A percentile compares a stretch with the other conserved stretches of the same genome.
Evolutionary conservation across 2,113 vertebrate genomes (phyloP).

Genomic region (Clarias macrocephalus): DNA sequence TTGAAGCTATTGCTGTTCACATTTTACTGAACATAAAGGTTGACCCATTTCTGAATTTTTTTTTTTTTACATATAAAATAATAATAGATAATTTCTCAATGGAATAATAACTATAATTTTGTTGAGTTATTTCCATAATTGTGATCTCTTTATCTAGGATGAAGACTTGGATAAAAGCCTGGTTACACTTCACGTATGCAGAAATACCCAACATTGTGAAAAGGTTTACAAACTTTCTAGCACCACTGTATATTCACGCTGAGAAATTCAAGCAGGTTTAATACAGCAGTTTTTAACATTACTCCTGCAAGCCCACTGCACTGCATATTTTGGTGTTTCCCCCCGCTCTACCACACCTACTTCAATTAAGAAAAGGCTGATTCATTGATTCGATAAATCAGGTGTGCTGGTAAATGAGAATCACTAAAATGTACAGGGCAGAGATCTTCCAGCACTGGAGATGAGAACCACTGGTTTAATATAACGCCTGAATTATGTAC

Average conservation of each 20-base stretch:
- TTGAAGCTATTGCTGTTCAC: neutral
- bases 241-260: neutral
- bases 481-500: neutral
- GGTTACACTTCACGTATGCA: neutral
- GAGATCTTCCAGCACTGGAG: no score
- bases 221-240: neutral
- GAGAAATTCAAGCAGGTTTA: neutral
- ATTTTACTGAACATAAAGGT: neutral
- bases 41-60: neutral
- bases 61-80: neutral
- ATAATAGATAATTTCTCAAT: neutral
- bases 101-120: neutral
- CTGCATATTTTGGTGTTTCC: no score
- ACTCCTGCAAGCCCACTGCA: no score
- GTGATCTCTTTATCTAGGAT: neutral
- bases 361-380: no score
- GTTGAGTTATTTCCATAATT: neutral
- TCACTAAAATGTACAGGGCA: no score
- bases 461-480: neutral
- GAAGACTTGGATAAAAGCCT: neutral
- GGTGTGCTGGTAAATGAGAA: no score
- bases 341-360: no score
- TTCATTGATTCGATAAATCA: no score
- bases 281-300: neutral
- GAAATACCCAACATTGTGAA: neutral